phyloP scores from a whole-genome alignment of 2,888 invertebrate species.

The Parapristionchus giblindavisi region DNA sequence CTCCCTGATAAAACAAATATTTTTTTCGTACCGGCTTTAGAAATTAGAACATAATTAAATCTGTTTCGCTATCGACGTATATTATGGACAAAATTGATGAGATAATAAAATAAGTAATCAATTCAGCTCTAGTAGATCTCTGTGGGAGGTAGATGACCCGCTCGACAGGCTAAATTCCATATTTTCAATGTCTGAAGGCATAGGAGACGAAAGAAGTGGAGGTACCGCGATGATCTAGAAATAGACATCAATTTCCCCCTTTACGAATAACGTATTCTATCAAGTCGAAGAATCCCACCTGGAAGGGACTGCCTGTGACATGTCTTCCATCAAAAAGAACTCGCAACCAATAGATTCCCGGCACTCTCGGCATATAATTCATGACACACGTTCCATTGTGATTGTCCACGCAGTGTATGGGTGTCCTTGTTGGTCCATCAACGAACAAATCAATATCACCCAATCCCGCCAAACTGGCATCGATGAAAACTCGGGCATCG shows the following conservation, averaged over 20 bases:
- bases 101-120: no score
- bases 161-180: slow-evolving; percentile 53
- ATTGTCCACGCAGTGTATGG: slow-evolving; percentile 87
- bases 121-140: slow-evolving; percentile 14
- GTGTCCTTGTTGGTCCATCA: slow-evolving; percentile 83
- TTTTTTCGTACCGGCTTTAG: no score
- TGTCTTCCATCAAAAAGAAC: slow-evolving; percentile 78
- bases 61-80: no score
- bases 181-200: slow-evolving; percentile 45
- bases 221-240: slow-evolving; percentile 46
- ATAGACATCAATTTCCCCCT: no score
- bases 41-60: no score
- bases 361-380: slow-evolving; percentile 94
- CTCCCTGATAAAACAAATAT: no score
- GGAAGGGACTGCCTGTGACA: slow-evolving; percentile 58
- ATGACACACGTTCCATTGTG: slow-evolving; percentile 93
- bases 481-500: slow-evolving; percentile 54
- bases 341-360: slow-evolving; percentile 96
- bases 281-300: no score
- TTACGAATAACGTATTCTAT: no score
- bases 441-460: slow-evolving; percentile 67
- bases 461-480: slow-evolving; percentile 59
- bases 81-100: neutral
- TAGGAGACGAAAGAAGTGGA: slow-evolving; percentile 43
- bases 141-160: slow-evolving; percentile 46